phyloP scores from a whole-genome alignment of 2,888 invertebrate species.

The Macaria liturata region DNA sequence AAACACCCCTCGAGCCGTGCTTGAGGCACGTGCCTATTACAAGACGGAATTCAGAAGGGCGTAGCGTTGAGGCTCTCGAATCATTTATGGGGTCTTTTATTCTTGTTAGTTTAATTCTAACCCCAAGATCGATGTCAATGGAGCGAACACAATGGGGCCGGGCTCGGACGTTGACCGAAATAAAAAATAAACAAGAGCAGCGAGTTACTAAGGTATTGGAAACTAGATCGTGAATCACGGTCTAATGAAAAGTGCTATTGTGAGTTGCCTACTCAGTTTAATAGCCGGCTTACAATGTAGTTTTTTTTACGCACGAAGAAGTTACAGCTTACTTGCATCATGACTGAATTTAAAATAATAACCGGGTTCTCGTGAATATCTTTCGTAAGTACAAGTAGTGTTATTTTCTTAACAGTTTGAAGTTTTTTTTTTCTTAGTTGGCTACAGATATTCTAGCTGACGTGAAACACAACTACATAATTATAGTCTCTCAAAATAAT shows the following conservation, averaged over 20 bases:
- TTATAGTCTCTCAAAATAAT: too few relatives aligned
- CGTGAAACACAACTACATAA: too few relatives aligned
- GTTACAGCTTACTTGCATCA: too few relatives aligned
- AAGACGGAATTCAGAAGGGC: constrained; percentile 27
- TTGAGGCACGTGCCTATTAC: constrained; percentile 40
- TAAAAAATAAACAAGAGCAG: constrained; percentile 68
- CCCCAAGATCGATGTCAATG: constrained; percentile 74
- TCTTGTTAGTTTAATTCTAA: constrained; percentile 58
- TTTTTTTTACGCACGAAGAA: constrained; percentile 1
- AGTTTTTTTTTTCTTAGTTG: too few relatives aligned
- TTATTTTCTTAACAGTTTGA: too few relatives aligned
- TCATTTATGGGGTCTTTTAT: constrained; percentile 28
- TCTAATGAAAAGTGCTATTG: constrained; percentile 34
- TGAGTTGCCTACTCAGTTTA: constrained; percentile 20
- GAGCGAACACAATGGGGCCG: constrained; percentile 65
- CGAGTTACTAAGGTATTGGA: constrained; percentile 59
- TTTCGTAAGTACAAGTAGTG: too few relatives aligned
- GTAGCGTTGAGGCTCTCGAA: constrained; percentile 13
- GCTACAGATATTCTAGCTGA: too few relatives aligned
- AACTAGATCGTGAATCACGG: constrained; percentile 64
- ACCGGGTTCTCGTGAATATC: too few relatives aligned
- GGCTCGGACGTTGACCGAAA: constrained; percentile 75
- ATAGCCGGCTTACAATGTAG: constrained; percentile 1
- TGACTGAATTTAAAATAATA: too few relatives aligned
- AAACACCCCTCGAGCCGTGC: constrained; percentile 19